Conservation (phyloP, 1,140 invertebrate species). For the Drosophila kanapiae region DNA sequence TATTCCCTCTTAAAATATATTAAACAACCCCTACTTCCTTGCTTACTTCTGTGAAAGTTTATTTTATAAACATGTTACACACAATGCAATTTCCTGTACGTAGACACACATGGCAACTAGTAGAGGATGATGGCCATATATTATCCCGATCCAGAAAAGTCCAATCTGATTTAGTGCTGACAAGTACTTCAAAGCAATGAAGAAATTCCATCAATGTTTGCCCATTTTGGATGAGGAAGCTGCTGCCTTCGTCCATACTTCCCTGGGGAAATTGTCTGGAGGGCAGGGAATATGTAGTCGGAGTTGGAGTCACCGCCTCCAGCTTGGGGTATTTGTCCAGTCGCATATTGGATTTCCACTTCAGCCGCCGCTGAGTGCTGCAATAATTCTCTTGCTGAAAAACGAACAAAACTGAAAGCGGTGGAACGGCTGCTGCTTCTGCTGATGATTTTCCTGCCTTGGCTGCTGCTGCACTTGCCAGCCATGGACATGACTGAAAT, state of each 20-base stretch:
- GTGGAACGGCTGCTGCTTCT: slow-evolving; percentile 47
- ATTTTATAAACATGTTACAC: background rate
- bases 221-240: slow-evolving; percentile 44
- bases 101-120: background rate
- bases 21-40: too few relatives aligned
- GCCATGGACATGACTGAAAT: slow-evolving; percentile 73
- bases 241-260: background rate
- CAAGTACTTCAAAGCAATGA: slow-evolving; percentile 48
- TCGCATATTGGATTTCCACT: slow-evolving; percentile 39
- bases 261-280: slow-evolving; percentile 14
- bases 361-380: slow-evolving; percentile 58
- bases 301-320: slow-evolving; percentile 12
- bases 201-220: slow-evolving; percentile 29
- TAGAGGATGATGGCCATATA: slow-evolving; percentile 39
- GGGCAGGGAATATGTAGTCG: slow-evolving; percentile 8
- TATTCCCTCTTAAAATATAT: background rate
- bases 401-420: slow-evolving; percentile 49
- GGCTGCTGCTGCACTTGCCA: slow-evolving; percentile 51
- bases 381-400: slow-evolving; percentile 66
- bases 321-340: slow-evolving; percentile 45
- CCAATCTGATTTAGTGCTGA: slow-evolving; percentile 47
- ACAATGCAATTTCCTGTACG: background rate
- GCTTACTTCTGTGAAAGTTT: background rate
- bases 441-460: slow-evolving; percentile 13
- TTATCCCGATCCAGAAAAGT: slow-evolving; percentile 39